phyloP scores from a whole-genome alignment of 2,888 invertebrate genomes.

The Spisula subtruncata region DNA sequence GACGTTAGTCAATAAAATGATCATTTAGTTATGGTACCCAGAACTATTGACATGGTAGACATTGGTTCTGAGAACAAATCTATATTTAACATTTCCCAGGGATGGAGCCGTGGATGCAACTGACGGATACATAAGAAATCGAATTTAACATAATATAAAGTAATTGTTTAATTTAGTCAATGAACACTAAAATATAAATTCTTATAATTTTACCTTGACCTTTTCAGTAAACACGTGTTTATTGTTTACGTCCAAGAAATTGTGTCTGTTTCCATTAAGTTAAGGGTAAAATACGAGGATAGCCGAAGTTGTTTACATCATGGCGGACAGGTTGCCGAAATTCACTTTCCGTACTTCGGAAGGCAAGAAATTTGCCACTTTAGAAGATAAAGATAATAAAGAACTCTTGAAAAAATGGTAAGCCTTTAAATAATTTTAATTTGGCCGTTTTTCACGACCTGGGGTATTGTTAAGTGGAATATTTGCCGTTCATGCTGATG shows the following conservation, averaged over 20 bases:
- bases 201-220: constrained; percentile 1
- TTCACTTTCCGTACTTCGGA: constrained; percentile 81
- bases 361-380: constrained; percentile 80
- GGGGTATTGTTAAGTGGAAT: neutral
- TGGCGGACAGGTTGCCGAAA: constrained; percentile 77
- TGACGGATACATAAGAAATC: too few species aligned
- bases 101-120: too few species aligned
- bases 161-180: too few species aligned
- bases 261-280: neutral
- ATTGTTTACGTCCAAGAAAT: constrained; percentile 24
- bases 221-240: neutral
- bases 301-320: constrained; percentile 73
- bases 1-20: too few species aligned
- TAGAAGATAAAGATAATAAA: constrained; percentile 83
- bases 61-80: too few species aligned
- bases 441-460: neutral
- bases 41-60: too few species aligned
- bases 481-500: neutral
- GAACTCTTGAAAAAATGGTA: constrained; percentile 84
- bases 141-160: too few species aligned
- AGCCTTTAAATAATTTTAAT: neutral
- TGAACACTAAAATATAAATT: too few species aligned
- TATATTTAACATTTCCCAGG: too few species aligned
- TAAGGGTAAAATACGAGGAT: neutral
- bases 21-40: too few species aligned